phyloP scores from a whole-genome alignment of 2,888 invertebrate species.

The Leptinotarsa juncta region DNA sequence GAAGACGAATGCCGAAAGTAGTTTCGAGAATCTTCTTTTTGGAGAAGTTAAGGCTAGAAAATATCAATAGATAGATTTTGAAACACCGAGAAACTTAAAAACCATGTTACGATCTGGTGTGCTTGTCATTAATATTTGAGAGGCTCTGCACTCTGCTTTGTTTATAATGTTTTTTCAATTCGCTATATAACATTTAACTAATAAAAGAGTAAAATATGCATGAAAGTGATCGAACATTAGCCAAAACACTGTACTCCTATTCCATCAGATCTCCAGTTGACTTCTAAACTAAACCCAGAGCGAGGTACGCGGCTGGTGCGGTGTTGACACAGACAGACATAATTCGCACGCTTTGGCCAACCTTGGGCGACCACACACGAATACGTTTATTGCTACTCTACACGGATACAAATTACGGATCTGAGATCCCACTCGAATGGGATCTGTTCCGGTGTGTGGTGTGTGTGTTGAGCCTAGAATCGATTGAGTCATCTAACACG shows the following conservation, averaged over 20 bases:
- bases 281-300: constrained; percentile 5
- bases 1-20: too few relatives aligned
- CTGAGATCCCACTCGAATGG: constrained; percentile 9
- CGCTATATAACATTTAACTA: too few relatives aligned
- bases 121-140: too few relatives aligned
- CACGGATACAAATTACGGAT: constrained; percentile 16
- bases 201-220: too few relatives aligned
- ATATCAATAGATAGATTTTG: too few relatives aligned
- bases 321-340: not conserved
- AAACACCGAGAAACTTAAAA: too few relatives aligned
- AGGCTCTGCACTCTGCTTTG: too few relatives aligned
- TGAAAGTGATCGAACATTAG: too few relatives aligned
- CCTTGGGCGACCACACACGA: constrained; percentile 6
- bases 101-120: too few relatives aligned
- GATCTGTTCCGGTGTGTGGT: constrained; percentile 14
- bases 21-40: too few relatives aligned
- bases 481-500: constrained; percentile 35
- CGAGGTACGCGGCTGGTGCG: not conserved
- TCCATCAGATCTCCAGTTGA: not conserved
- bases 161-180: too few relatives aligned
- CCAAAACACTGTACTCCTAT: not conserved
- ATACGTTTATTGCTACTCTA: not conserved
- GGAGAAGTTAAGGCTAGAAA: too few relatives aligned
- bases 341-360: constrained; percentile 11
- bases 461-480: constrained; percentile 19